phyloP scores from a whole-genome alignment of 1,140 invertebrate genomes.

The Camponotus vicinus region DNA sequence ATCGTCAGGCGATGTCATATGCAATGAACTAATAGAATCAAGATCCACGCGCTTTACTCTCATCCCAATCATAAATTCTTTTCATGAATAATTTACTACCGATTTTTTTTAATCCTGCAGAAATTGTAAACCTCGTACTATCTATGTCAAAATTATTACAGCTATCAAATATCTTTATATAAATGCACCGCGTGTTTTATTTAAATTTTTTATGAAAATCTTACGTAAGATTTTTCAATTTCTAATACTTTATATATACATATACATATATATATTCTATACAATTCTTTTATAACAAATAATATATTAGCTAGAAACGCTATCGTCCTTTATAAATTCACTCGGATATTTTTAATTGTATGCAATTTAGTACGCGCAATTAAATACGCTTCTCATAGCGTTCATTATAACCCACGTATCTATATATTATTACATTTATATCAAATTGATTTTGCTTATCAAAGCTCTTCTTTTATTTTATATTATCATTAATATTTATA shows the following conservation, averaged over 20 bases:
- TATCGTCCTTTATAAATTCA: background rate
- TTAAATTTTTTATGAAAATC: background rate
- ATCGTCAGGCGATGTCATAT: slow-evolving; percentile 52
- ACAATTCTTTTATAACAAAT: background rate
- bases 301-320: background rate
- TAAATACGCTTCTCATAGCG: background rate
- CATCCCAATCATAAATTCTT: background rate
- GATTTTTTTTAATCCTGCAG: background rate
- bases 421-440: background rate
- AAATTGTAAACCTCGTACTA: background rate
- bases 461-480: background rate
- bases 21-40: slow-evolving; percentile 54
- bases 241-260: background rate
- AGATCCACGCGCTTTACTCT: slow-evolving; percentile 19
- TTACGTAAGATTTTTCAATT: background rate
- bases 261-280: background rate
- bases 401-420: background rate
- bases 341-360: background rate
- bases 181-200: background rate
- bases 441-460: background rate
- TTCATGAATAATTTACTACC: background rate
- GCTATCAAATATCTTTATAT: background rate
- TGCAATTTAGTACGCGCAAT: background rate
- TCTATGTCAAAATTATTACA: background rate
- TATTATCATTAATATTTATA: background rate